phyloP scores from a whole-genome alignment of 1,140 invertebrate species.

The Drosophila nigromelanica region DNA sequence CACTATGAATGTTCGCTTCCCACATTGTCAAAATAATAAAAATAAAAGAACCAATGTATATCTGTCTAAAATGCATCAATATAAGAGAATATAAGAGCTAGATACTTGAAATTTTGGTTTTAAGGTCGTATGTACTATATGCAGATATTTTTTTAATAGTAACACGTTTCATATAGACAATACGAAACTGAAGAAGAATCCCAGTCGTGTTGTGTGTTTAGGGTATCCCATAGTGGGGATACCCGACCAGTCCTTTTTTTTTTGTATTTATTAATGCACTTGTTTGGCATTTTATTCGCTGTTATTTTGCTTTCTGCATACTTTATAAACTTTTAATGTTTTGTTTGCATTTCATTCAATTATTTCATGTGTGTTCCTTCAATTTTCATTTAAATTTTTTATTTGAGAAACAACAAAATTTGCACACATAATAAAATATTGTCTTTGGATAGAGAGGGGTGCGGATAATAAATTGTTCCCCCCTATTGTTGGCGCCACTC shows the following conservation, averaged over 20 bases:
- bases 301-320: neutral
- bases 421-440: slow-evolving; percentile 69
- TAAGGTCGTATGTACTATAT: too few relatives aligned
- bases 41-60: too few relatives aligned
- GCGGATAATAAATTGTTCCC: slow-evolving; percentile 47
- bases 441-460: slow-evolving; percentile 19
- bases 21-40: too few relatives aligned
- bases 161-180: too few relatives aligned
- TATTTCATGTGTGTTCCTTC: slow-evolving; percentile 29
- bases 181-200: too few relatives aligned
- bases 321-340: slow-evolving; percentile 26
- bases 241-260: neutral
- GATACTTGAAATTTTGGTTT: too few relatives aligned
- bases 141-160: too few relatives aligned
- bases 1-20: too few relatives aligned
- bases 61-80: too few relatives aligned
- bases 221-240: too few relatives aligned
- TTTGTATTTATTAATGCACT: neutral
- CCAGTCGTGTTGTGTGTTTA: too few relatives aligned
- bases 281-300: neutral
- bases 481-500: slow-evolving; percentile 67
- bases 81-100: too few relatives aligned
- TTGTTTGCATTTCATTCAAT: slow-evolving; percentile 53
- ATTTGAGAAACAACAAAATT: slow-evolving; percentile 37
- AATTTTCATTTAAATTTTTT: slow-evolving; percentile 46